phyloP scores from a whole-genome alignment of 92 coral and sea anemone genomes.

The Pocillopora meandrina region DNA sequence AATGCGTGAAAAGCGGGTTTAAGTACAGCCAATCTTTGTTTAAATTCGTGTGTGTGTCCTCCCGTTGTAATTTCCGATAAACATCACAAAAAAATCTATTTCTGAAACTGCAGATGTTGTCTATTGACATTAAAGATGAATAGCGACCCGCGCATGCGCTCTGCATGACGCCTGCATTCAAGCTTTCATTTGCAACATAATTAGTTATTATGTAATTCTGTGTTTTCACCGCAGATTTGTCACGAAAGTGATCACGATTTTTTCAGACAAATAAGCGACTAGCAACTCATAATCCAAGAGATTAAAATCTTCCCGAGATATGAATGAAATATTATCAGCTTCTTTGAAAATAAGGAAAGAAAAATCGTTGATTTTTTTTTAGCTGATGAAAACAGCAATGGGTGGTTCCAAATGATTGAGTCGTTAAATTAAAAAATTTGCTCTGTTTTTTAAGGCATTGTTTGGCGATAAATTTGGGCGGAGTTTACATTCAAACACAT shows the following conservation, averaged over 20 bases:
- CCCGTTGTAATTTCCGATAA: conserved; percentile 1
- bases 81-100: conserved; percentile 4
- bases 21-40: neutral
- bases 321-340: neutral
- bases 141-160: conserved; percentile 3
- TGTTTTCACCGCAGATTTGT: neutral
- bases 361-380: neutral
- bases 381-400: neutral
- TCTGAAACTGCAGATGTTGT: conserved; percentile 16
- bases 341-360: neutral
- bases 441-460: neutral
- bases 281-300: neutral
- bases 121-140: neutral
- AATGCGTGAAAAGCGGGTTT: neutral
- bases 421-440: neutral
- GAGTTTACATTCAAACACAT: neutral
- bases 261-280: neutral
- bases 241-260: neutral
- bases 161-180: neutral
- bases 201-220: neutral
- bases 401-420: neutral
- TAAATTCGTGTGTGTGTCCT: neutral
- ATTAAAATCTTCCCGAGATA: neutral
- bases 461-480: neutral
- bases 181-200: conserved; percentile 2